Percentiles rank a stretch among this genome's conserved stretches.
Conservation (phyloP, 2,888 invertebrate genomes). For the Drosophila neonasuta region DNA sequence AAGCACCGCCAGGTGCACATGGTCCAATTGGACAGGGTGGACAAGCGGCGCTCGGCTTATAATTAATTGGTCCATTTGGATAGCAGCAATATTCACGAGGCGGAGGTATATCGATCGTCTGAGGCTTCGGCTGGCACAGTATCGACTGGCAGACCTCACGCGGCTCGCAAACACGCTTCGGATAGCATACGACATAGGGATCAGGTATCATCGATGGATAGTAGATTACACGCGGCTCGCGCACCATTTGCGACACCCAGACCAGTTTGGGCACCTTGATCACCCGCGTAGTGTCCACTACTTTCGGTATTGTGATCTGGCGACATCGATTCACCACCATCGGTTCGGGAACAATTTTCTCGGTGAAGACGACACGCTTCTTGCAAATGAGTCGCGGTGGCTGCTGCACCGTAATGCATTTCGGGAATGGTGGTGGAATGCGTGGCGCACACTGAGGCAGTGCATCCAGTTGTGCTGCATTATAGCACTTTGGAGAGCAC, state of each 20-base stretch:
- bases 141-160: slow-evolving; percentile 80
- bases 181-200: slow-evolving; percentile 80
- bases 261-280: slow-evolving; percentile 78
- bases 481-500: slow-evolving; percentile 79
- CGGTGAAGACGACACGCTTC: slow-evolving; percentile 80
- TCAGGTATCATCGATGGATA: slow-evolving; percentile 79
- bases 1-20: slow-evolving; percentile 61
- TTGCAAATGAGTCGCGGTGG: slow-evolving; percentile 79
- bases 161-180: slow-evolving; percentile 78
- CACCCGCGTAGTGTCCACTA: slow-evolving; percentile 79
- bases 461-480: slow-evolving; percentile 76
- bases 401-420: slow-evolving; percentile 80
- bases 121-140: slow-evolving; percentile 80
- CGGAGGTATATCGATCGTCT: slow-evolving; percentile 80
- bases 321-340: slow-evolving; percentile 79
- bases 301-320: slow-evolving; percentile 79
- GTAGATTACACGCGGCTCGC: slow-evolving; percentile 80
- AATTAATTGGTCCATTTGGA: slow-evolving; percentile 77
- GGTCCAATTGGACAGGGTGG: slow-evolving; percentile 74
- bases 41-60: slow-evolving; percentile 74
- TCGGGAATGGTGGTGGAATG: slow-evolving; percentile 77
- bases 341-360: slow-evolving; percentile 77
- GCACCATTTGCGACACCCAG: slow-evolving; percentile 79
- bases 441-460: slow-evolving; percentile 79
- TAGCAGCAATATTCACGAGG: slow-evolving; percentile 80